These are phyloP conservation scores for Cyprinus carpio DNA, from an alignment of 2,113 vertebrate genomes.

Conservation along the genomic window DNA sequence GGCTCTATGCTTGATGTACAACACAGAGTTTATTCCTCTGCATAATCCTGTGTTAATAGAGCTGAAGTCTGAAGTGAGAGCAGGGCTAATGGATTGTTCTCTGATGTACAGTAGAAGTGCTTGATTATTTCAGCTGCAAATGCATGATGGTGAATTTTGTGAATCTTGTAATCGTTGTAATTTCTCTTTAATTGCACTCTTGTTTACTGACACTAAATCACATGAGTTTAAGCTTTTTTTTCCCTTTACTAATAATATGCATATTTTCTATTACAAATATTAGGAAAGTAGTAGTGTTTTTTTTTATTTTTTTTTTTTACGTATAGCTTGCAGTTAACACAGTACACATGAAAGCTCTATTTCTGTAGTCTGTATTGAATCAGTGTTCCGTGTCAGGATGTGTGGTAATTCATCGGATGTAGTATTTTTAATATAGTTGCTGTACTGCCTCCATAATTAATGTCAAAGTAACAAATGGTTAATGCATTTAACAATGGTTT, in stretches of 20 bases:
- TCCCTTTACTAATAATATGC: background rate
- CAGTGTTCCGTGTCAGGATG: background rate
- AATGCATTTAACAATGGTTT: background rate
- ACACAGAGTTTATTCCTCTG: background rate
- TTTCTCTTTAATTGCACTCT: too few relatives aligned
- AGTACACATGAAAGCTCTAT: too few relatives aligned
- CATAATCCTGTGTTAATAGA: background rate
- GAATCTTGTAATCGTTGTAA: background rate
- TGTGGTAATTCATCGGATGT: background rate
- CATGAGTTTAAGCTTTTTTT: background rate
- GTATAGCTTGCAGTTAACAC: too few relatives aligned
- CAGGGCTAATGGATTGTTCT: background rate
- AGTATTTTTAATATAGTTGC: background rate
- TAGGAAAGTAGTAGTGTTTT: background rate
- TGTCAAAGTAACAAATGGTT: conserved; percentile 3
- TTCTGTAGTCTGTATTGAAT: background rate
- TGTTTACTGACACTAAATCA: conserved; percentile 5
- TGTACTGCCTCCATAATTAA: background rate
- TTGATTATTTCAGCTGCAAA: background rate
- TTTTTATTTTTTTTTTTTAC: too few relatives aligned
- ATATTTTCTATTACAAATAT: background rate
- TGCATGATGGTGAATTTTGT: background rate
- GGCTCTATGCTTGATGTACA: background rate
- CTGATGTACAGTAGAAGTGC: conserved; percentile 8
- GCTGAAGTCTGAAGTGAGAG: background rate